Evolutionary conservation across 1,140 invertebrate genomes (phyloP).

Genomic region (Cydia fagiglandana): DNA sequence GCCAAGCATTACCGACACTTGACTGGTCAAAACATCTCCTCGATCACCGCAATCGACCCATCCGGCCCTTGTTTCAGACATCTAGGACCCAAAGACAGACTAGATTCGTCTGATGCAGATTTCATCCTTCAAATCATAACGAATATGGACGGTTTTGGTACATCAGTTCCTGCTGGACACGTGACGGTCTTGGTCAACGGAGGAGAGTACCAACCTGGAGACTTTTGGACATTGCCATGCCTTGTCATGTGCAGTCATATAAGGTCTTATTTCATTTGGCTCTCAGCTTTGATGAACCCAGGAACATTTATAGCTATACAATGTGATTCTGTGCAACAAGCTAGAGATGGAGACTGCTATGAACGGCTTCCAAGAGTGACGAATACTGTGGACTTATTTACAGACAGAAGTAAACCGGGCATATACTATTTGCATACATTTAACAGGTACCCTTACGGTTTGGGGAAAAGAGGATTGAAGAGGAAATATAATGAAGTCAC

Average conservation of each 20-base stretch:
- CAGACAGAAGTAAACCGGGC: slow-evolving; percentile 51
- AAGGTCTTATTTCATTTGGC: slow-evolving; percentile 52
- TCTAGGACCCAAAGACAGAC: slow-evolving; percentile 53
- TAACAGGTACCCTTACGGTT: slow-evolving; percentile 53
- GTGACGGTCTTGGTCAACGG: slow-evolving; percentile 85
- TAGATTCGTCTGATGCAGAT: slow-evolving; percentile 42
- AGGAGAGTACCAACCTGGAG: slow-evolving; percentile 83
- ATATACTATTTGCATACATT: slow-evolving; percentile 60
- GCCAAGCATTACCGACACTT: slow-evolving; percentile 57
- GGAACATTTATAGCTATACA: slow-evolving; percentile 55
- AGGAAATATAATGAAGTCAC: slow-evolving; percentile 49
- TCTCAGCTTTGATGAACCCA: slow-evolving; percentile 49
- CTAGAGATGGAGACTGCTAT: slow-evolving; percentile 55
- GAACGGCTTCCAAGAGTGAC: slow-evolving; percentile 50
- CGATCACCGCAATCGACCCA: slow-evolving; percentile 64
- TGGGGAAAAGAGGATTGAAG: slow-evolving; percentile 56
- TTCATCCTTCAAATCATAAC: slow-evolving; percentile 79
- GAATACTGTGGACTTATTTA: slow-evolving; percentile 54
- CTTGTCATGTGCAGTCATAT: slow-evolving; percentile 57
- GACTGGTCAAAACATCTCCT: slow-evolving; percentile 62
- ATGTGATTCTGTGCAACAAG: slow-evolving; percentile 64
- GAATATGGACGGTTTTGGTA: slow-evolving; percentile 84
- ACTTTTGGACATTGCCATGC: slow-evolving; percentile 52
- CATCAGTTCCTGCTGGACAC: slow-evolving; percentile 82
- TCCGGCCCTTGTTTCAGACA: slow-evolving; percentile 67